Percentiles rank a stretch among this genome's conserved stretches.
Evolutionary conservation across 2,113 vertebrate species (phyloP).

Genomic region (Climacteris rufus): DNA sequence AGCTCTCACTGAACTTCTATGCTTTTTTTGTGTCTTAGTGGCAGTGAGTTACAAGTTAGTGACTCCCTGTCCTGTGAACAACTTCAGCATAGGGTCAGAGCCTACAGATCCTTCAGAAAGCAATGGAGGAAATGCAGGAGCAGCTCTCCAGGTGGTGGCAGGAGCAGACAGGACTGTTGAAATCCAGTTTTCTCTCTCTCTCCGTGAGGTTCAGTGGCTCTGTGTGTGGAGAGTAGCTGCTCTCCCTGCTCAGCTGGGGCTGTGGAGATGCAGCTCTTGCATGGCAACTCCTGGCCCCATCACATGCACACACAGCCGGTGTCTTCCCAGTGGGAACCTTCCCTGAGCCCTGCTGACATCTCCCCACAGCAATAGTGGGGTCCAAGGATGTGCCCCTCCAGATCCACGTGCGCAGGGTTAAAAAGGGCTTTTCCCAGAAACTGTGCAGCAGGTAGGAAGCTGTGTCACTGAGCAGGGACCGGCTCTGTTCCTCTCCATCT

Average conservation of each 20-base stretch:
- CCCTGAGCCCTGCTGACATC: rapidly evolving
- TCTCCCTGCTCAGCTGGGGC: background rate
- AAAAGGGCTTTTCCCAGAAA: background rate
- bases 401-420: background rate
- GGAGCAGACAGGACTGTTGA: background rate
- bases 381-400: rapidly evolving
- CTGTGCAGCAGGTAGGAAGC: background rate
- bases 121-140: background rate
- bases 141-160: background rate
- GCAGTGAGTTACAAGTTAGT: background rate
- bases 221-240: background rate
- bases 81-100: background rate
- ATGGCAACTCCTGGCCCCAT: background rate
- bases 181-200: background rate
- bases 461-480: rapidly evolving
- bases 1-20: rapidly evolving
- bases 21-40: background rate
- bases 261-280: background rate
- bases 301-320: rapidly evolving
- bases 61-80: background rate
- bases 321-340: rapidly evolving
- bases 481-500: rapidly evolving
- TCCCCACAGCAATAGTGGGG: rapidly evolving
- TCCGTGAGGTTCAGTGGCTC: rapidly evolving
- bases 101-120: background rate